These are phyloP conservation scores for Seriola dumerili DNA, from an alignment of 2,113 vertebrate species.

Conservation along the genomic window DNA sequence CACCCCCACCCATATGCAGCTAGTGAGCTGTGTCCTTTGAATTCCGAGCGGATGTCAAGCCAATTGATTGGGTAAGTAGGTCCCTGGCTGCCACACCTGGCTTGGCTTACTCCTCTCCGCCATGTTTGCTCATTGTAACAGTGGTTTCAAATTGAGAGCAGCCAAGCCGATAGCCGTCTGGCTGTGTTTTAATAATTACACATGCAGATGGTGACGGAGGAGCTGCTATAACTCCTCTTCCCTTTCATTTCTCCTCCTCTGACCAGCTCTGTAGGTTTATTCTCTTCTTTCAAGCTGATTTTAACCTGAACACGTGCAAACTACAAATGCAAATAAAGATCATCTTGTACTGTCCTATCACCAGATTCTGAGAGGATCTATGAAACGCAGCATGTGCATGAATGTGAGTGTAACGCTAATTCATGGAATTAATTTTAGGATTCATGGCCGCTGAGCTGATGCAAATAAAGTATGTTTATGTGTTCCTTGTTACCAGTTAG, in stretches of 20 bases:
- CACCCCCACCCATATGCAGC: not conserved
- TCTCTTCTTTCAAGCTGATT: not conserved
- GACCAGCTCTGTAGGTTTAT: not conserved
- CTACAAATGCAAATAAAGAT: not conserved
- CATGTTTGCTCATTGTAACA: constrained; percentile 42
- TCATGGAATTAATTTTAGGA: not conserved
- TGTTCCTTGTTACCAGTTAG: not conserved
- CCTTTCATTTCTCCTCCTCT: not conserved
- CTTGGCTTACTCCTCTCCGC: not conserved
- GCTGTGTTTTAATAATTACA: constrained; percentile 60
- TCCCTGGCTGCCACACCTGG: constrained; percentile 45
- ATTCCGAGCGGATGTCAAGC: not conserved
- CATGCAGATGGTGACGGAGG: constrained; percentile 52
- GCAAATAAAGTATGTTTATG: not conserved
- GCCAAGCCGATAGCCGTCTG: constrained; percentile 22
- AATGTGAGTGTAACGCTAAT: not conserved
- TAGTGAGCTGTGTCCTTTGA: not conserved
- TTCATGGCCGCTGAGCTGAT: not conserved
- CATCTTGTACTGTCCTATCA: not conserved
- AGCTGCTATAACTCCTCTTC: not conserved
- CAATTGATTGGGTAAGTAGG: constrained; percentile 26
- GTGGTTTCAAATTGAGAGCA: not conserved
- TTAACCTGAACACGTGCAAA: not conserved
- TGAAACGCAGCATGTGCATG: not conserved
- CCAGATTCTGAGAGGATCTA: not conserved